Evolutionary conservation across 1,140 invertebrate genomes (phyloP), one percentile per base, ranked within the genome.

Genomic region (Aricia agestis): DNA sequence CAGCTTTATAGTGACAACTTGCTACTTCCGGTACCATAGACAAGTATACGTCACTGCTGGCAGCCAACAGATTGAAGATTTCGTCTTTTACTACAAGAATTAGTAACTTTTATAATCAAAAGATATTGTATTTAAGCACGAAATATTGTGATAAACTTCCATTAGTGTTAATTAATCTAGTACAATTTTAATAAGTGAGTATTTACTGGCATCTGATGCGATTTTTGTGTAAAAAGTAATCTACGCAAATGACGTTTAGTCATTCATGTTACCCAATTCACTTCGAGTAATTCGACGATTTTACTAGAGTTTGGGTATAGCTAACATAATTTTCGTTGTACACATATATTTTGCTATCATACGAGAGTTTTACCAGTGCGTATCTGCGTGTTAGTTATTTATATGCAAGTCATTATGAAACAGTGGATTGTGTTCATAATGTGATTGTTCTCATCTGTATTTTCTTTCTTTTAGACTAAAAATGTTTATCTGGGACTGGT

Each of bases 401-500:
- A 52, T 52, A 79, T 87, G 88, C 88, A 87, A 90, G 86, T 90
- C 88, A 89, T 82, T 79, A 80, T 68, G 74, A 67, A 73, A 79
- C 68, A 69, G 72, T 81, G 71, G 72, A 74, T 77, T 82, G 74
- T 79, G 72, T 68, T 76, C 74, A 31, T 70, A 75, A 79, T 78
- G 69, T 78, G 68, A 65, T 82, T 70, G 19, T 63, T 45, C 36
- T 70, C 63, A 70, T 63, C 59, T 42, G n/a, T 61, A 45, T 70
- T 70, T 70, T 69, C 59, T 79, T 78, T 52, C 74, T 91, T 90
- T 72, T 84, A 91, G 87, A 88, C 86, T 85, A 83, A 94, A 94
- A 93, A 99, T 99, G 98, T 99, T 99, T 95, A 94, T 99, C 92
- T 98, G 96, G 96, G 98, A 99, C 89, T 99, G 98, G 98, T 97